Conservation (phyloP, 2,888 invertebrate species). For the Imbricaverruca yamaguchii region DNA sequence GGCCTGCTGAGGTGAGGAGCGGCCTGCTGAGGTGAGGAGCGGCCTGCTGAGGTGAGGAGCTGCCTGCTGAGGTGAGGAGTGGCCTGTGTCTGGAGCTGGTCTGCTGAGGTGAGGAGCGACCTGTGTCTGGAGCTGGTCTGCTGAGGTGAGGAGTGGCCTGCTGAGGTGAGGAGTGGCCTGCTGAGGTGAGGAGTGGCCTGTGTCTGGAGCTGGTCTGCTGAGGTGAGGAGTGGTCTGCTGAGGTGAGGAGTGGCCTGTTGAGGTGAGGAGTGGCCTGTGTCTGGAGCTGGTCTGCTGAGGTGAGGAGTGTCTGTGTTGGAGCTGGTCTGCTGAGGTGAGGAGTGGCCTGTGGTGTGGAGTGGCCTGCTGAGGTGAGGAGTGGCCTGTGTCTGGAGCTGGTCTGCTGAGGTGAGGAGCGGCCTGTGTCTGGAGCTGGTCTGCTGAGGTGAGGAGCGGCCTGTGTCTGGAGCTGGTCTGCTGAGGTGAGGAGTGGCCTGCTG, state of each 20-base stretch:
- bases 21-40: background rate
- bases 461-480: background rate
- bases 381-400: slow-evolving; percentile 36
- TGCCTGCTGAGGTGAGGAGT: background rate
- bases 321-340: too few species aligned
- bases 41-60: background rate
- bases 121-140: background rate
- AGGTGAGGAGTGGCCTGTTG: slow-evolving; percentile 49
- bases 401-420: background rate
- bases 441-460: background rate
- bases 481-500: too few species aligned
- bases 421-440: background rate
- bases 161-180: too few species aligned
- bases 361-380: slow-evolving; percentile 42
- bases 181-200: too few species aligned
- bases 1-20: too few species aligned
- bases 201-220: slow-evolving; percentile 51
- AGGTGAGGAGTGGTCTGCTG: slow-evolving; percentile 50
- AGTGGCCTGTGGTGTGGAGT: slow-evolving; percentile 59
- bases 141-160: background rate
- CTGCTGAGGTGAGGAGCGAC: background rate
- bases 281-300: too few species aligned
- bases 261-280: too few species aligned
- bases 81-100: slow-evolving; percentile 37
- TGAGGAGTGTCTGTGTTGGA: background rate